These are phyloP conservation scores for Drosophila eohydei DNA, from an alignment of 2,888 invertebrate genomes.

Conservation along the genomic window DNA sequence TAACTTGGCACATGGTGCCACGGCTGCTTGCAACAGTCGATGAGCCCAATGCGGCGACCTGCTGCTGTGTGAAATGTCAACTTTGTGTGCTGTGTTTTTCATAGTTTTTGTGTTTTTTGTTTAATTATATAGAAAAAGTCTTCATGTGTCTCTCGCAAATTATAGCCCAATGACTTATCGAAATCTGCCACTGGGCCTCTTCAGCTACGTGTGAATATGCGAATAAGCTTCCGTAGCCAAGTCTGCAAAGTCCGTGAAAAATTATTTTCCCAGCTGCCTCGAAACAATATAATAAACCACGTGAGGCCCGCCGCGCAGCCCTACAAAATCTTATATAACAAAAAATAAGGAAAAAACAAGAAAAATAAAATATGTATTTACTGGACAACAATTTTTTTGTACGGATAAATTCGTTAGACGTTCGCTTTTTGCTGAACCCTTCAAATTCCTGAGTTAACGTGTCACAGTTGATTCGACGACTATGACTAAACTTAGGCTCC, in stretches of 20 bases:
- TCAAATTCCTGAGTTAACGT: constrained; percentile 40
- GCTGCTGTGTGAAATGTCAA: constrained; percentile 77
- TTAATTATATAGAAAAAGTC: constrained; percentile 78
- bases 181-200: constrained; percentile 72
- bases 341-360: constrained; percentile 7
- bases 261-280: constrained; percentile 66
- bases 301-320: constrained; percentile 26
- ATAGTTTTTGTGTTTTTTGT: constrained; percentile 33
- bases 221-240: constrained; percentile 56
- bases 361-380: constrained; percentile 18
- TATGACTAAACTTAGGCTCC: constrained; percentile 18
- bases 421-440: constrained; percentile 32
- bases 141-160: constrained; percentile 62
- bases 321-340: constrained; percentile 47
- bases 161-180: constrained; percentile 80
- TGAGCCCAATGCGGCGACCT: constrained; percentile 60
- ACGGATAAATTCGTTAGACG: constrained; percentile 22
- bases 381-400: constrained; percentile 40
- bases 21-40: constrained; percentile 71
- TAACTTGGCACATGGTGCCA: constrained; percentile 77
- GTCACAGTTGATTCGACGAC: constrained; percentile 21
- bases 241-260: constrained; percentile 70
- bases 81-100: constrained; percentile 44
- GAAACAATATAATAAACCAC: constrained; percentile 37
- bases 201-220: constrained; percentile 62